Evolutionary conservation across 2,888 invertebrate species (phyloP), one percentile per base, ranked within the genome.

Genomic region (Ephialtes manifestator): DNA sequence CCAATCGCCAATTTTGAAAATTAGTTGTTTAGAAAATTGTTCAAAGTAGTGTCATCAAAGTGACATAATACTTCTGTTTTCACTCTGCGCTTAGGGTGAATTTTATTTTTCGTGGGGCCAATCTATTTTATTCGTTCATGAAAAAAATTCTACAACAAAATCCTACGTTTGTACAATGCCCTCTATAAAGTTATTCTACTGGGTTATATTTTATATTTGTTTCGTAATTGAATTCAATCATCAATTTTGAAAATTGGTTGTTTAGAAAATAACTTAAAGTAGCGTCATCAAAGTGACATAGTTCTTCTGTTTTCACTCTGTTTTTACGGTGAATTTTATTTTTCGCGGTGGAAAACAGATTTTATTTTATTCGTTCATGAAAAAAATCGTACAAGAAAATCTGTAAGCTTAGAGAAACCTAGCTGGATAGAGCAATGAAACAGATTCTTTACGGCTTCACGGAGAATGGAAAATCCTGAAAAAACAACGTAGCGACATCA

Each of bases 401-500:
- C 39, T 20, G 8, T 28, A 11, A 46, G 7, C 46, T 20, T 10
- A 67, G 13, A 46, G 4, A 46, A 20, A 13, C 3, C 46, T 43
- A 11, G 24, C 2, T 43, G 7, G 35, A 39, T 35, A 18, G 39
- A 63, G 18, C 18, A 18, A 18, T 39, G 39, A 35, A 0, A 63
- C 18, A 8, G 35, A n/a, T 1, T 24, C 24, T 24, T 24, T 24
- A 63, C 60, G 35, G 35, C 4, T 63, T 18, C 18, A 10, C n/a
- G 39, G 39, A 63, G 39, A 18, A 39, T 10, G 13, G 35, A 8
- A 39, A 18, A 18, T 63, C 10, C 18, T 39, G 18, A 39, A 39
- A 63, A 35, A 63, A 63, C 2, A 39, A n/a, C 39, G 18, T 53
- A 53, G 13, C 70, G 20, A 31, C 53, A 51, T 70, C 53, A 31